Conservation (phyloP, 2,113 vertebrate species). For the Odobenus rosmarus region DNA sequence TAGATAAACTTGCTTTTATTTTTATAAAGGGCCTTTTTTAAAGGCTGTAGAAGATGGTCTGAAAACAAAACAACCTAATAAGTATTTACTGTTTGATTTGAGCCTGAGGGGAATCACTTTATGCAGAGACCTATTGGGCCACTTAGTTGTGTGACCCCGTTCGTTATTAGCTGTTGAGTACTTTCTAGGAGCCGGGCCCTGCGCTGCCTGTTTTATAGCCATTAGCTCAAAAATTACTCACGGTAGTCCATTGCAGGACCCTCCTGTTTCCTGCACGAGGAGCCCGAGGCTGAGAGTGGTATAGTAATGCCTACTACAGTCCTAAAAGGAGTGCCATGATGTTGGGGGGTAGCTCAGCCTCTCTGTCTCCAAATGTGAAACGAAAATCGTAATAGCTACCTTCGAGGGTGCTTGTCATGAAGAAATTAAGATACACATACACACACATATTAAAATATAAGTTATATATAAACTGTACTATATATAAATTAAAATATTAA, state of each 20-base stretch:
- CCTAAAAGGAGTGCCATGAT: neutral
- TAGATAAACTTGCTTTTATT: neutral
- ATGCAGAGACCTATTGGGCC: neutral
- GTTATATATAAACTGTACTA: neutral
- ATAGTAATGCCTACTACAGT: neutral
- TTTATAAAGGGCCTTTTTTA: neutral
- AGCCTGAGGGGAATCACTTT: conserved; percentile 31
- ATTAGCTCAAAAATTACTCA: neutral
- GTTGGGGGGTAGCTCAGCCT: neutral
- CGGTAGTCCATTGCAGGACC: neutral
- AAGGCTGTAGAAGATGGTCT: neutral
- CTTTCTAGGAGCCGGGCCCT: neutral
- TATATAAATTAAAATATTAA: neutral
- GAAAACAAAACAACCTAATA: neutral
- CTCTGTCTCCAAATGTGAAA: neutral
- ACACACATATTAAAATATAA: neutral
- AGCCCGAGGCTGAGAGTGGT: neutral
- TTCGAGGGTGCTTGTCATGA: neutral
- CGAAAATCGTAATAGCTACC: neutral
- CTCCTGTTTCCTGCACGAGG: neutral
- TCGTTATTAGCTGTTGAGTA: neutral
- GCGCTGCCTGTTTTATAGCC: neutral
- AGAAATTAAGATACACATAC: neutral
- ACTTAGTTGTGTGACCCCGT: neutral
- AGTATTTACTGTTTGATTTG: conserved; percentile 19